Conservation (phyloP, 2,888 invertebrate genomes). For the Octodonta nipae region DNA sequence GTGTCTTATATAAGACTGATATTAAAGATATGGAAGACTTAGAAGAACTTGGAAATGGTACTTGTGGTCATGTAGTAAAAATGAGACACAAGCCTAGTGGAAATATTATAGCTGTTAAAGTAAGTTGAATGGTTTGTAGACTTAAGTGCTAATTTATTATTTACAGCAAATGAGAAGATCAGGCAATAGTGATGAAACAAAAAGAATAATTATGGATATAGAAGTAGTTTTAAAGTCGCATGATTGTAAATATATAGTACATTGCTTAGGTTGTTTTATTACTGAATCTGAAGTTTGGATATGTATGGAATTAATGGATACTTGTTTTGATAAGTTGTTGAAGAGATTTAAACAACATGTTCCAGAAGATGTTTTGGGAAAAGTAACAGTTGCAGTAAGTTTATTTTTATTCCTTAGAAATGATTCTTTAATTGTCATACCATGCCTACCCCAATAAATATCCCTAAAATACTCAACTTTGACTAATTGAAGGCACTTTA, state of each 20-base stretch:
- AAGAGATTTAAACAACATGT: slow-evolving; percentile 77
- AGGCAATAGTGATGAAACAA: slow-evolving; percentile 92
- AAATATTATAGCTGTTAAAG: slow-evolving; percentile 86
- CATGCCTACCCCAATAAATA: no score
- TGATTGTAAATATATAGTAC: slow-evolving; percentile 92
- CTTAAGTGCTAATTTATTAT: no score
- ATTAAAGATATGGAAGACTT: slow-evolving; percentile 73
- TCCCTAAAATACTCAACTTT: no score
- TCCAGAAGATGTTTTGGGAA: slow-evolving; percentile 90
- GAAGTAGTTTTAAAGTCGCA: slow-evolving; percentile 96
- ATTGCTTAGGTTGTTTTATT: slow-evolving; percentile 94
- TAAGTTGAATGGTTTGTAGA: no score
- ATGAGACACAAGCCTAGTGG: slow-evolving; percentile 82
- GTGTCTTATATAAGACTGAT: slow-evolving; percentile 62
- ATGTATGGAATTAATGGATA: slow-evolving; percentile 99
- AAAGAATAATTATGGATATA: slow-evolving; percentile 95
- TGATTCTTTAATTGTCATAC: no score
- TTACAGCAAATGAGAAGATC: slow-evolving; percentile 89
- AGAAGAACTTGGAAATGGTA: slow-evolving; percentile 84
- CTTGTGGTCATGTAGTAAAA: slow-evolving; percentile 94
- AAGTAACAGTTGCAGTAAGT: slow-evolving; percentile 86
- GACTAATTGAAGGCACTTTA: no score
- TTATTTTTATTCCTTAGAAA: no score
- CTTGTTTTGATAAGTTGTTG: slow-evolving; percentile 93
- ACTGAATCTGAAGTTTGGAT: slow-evolving; percentile 98